A percentile compares a stretch with the other conserved stretches of the same genome.
Conservation (phyloP, 2,797 vertebrate genomes). For the Diplodus sargus region DNA sequence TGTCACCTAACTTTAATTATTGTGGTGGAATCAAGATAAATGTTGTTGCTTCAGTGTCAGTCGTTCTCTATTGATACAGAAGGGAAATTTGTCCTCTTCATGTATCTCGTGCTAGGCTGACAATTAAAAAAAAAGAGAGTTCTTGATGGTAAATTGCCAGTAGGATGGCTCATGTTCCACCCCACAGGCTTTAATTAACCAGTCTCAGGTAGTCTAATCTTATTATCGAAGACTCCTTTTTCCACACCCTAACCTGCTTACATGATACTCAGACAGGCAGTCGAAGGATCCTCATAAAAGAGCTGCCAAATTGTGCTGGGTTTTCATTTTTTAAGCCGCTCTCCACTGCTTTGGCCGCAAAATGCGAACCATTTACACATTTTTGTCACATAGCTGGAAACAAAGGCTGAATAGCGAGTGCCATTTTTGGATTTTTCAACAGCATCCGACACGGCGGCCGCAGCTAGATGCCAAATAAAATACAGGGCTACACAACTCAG, state of each 20-base stretch:
- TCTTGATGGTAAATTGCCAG: constrained; percentile 71
- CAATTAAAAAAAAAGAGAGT: constrained; percentile 47
- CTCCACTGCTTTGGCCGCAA: constrained; percentile 12
- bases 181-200: constrained; percentile 82
- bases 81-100: constrained; percentile 51
- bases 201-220: constrained; percentile 80
- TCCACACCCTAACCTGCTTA: constrained; percentile 62
- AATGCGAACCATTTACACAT: constrained; percentile 37
- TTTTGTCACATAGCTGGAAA: constrained; percentile 53
- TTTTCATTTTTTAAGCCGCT: constrained; percentile 41
- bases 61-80: constrained; percentile 53
- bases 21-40: constrained; percentile 68
- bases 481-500: constrained; percentile 61
- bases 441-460: constrained; percentile 46
- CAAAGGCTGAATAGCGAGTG: constrained; percentile 46
- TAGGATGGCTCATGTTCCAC: constrained; percentile 79
- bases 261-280: constrained; percentile 42
- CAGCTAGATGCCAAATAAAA: constrained; percentile 66
- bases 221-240: constrained; percentile 68
- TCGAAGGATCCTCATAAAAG: constrained; percentile 24
- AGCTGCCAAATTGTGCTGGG: constrained; percentile 18
- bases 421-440: constrained; percentile 59
- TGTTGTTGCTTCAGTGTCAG: constrained; percentile 60
- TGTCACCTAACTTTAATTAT: constrained; percentile 74
- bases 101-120: constrained; percentile 33